Evolutionary conservation across 2,113 vertebrate genomes (phyloP), one percentile per base, ranked within the genome.

Genomic region (Anser brachyrhynchus): DNA sequence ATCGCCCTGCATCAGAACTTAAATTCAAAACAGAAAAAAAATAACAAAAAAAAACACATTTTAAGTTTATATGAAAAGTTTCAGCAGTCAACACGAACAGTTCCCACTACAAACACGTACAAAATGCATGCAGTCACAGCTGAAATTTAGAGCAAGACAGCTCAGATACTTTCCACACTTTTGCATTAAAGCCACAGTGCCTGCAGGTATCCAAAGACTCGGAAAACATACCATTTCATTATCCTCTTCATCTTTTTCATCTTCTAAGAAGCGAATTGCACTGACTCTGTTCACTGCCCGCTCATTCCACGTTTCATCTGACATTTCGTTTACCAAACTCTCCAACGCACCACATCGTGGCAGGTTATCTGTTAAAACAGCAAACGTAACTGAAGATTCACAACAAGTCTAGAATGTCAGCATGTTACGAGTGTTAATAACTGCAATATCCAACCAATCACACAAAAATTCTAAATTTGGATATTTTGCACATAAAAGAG

Each of bases 221-320:
- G 54, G 71, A 46, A 87, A 94, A 94, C 98, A 90, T 98, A 99
- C 99, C 99, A 98, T 98, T 82, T 99, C 98, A 6, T 98, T 98
- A 20, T 99, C 99, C 2, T 99, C 98, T 25, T 99, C 99, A 5
- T 99, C 99, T 58, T 98, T 98, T 22, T 99, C 98, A 6, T 99
- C 99, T 69, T 99, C 99, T 79, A 99, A 86, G 96, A 99, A 99
- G 71, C 99, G 99, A 97, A 99, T 99, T 92, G 99, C 98, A 80
- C 99, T 99, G 97, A 98, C 98, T 97, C 99, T 97, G 93, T 99
- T 98, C 61, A 98, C 91, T 11, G 98, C 98, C 51, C 96, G 97
- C 93, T 98, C 97, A 39, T 99, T 98, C 99, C 99, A 99, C 5
- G 98, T 98, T 94, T 99, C 99, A 6, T 99, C 99, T 9, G 98